Evolutionary conservation across 2,888 invertebrate species (phyloP), one percentile per base, ranked within the genome.

Genomic region (Silvanus unidentatus): DNA sequence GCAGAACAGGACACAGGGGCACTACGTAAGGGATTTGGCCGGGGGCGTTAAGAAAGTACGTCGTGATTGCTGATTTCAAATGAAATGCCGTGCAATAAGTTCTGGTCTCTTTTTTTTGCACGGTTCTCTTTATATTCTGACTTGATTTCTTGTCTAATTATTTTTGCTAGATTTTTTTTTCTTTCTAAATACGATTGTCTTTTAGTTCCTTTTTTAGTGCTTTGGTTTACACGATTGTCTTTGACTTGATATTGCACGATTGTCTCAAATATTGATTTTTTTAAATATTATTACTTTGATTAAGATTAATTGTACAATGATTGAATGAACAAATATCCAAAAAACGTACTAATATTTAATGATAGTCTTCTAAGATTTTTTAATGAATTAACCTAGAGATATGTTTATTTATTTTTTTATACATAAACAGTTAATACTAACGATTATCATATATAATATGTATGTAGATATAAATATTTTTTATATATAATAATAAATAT

Each of bases 1-100:
- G 68, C 42, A 65, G 59, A 51, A 67, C 60, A 50, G 72, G 70
- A 65, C 69, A 70, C 64, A 70, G 58, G 69, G 72, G 72, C 64
- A 72, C 70, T 69, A 72, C 69, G 69, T 71, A 71, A 68, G 71
- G 71, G 69, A 70, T 65, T 65, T 71, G 71, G 59, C 69, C 63
- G 69, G 71, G 71, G 58, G 68, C 63, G 68, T 71, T 72, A 57
- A 71, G 67, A 65, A 69, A 72, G 68, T 70, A 73, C 73, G 73
- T 73, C 70, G 72, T 73, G 73, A 62, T 68, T 61, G 64, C 62
- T 59, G 40, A 40, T 13, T 11, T n/a, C 37, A 13, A 37, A 32
- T 53, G 48, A 47, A 47, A 43, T 32, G 28, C 10, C 28, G 28
- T 10, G 10, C 6, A 28, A 28, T n/a, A n/a, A n/a, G n/a, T n/a